Evolutionary conservation across 2,888 invertebrate genomes (phyloP).

Genomic region (Megaustenia siamemsis): DNA sequence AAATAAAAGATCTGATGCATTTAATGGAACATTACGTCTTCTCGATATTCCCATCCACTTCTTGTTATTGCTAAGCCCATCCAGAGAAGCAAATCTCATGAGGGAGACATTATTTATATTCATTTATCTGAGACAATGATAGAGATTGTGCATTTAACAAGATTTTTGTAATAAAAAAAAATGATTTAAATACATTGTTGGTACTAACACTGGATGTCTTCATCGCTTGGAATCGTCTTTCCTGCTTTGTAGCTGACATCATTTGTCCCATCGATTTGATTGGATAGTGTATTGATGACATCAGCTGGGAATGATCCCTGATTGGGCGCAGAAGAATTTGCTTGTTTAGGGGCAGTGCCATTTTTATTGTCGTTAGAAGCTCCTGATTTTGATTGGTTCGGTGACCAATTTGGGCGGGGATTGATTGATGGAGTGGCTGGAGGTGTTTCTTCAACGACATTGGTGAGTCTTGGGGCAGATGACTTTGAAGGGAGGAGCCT

Average conservation of each 20-base stretch:
- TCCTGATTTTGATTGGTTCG: conserved; percentile 30
- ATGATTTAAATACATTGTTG: no score
- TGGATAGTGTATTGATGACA: neutral
- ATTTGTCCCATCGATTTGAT: neutral
- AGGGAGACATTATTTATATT: no score
- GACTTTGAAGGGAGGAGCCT: conserved; percentile 40
- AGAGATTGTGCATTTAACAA: no score
- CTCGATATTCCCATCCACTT: no score
- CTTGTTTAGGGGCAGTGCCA: neutral
- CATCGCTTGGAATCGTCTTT: conserved; percentile 1
- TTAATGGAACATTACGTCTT: no score
- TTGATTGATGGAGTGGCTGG: conserved; percentile 33
- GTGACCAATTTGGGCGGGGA: neutral
- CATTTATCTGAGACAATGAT: no score
- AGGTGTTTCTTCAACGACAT: conserved; percentile 51
- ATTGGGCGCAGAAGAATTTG: neutral
- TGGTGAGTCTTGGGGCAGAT: conserved; percentile 38
- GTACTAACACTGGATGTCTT: conserved; percentile 25
- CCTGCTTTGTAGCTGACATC: neutral
- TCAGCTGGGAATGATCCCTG: neutral
- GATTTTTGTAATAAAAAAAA: no score
- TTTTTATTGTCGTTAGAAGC: conserved; percentile 10
- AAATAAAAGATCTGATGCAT: no score
- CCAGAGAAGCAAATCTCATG: no score
- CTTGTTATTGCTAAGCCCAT: no score